Conservation (phyloP, 2,797 vertebrate species). For the Hydrolagus colliei region DNA sequence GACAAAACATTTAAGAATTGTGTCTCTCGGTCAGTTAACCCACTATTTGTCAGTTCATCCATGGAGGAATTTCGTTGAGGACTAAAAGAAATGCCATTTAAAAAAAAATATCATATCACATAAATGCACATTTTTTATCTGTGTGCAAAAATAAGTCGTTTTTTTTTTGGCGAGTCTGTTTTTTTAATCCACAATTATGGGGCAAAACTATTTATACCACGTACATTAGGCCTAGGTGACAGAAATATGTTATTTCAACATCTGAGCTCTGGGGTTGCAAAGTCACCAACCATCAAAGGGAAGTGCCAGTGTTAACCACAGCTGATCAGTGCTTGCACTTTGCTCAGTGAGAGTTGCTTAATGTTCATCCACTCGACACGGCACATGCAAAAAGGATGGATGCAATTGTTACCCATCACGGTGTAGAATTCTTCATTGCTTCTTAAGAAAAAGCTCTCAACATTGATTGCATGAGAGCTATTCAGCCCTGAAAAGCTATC, state of each 20-base stretch:
- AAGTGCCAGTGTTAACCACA: constrained; percentile 43
- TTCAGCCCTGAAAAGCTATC: too few relatives aligned
- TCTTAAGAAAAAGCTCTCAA: not conserved
- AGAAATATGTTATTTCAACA: constrained; percentile 42
- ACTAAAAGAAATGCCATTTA: not conserved
- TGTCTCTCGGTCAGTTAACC: not conserved
- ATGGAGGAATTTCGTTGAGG: not conserved
- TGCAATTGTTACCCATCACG: not conserved
- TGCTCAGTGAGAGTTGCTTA: constrained; percentile 43
- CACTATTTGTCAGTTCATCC: not conserved
- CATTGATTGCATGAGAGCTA: too few relatives aligned
- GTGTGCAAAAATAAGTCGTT: not conserved
- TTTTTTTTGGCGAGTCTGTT: too few relatives aligned
- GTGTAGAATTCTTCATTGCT: not conserved
- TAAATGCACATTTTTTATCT: not conserved
- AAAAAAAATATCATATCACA: not conserved
- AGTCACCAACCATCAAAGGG: constrained; percentile 43
- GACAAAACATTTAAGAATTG: too few relatives aligned
- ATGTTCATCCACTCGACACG: constrained; percentile 40
- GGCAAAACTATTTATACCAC: not conserved
- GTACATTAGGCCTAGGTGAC: not conserved
- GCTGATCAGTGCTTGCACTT: constrained; percentile 3
- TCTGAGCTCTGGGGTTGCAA: constrained; percentile 36
- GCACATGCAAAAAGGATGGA: not conserved
- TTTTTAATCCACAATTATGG: too few relatives aligned